Evolutionary conservation across 2,888 invertebrate species (phyloP).

Genomic region (Oxytorus armatus): DNA sequence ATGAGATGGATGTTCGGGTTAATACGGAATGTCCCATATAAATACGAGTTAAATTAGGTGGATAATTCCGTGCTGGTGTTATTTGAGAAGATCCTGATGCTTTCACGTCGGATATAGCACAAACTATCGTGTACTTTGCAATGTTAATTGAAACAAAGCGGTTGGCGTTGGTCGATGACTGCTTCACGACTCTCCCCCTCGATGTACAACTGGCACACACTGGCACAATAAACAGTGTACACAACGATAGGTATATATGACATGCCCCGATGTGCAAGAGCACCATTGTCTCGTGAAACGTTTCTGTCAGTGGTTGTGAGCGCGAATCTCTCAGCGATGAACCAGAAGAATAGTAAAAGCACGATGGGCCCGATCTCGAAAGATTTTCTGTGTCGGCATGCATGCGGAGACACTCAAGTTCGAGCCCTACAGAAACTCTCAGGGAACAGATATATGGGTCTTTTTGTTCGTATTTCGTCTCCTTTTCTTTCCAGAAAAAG

Average conservation of each 20-base stretch:
- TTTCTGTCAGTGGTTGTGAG: slow-evolving; percentile 33
- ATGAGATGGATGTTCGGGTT: not conserved
- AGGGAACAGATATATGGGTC: slow-evolving; percentile 10
- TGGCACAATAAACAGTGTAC: slow-evolving; percentile 11
- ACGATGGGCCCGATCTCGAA: slow-evolving; percentile 43
- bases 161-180: slow-evolving; percentile 33
- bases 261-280: slow-evolving; percentile 1
- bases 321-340: slow-evolving; percentile 38
- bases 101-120: slow-evolving; percentile 10
- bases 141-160: slow-evolving; percentile 60
- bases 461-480: slow-evolving; percentile 9
- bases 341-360: slow-evolving; percentile 41
- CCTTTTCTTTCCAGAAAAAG: slow-evolving; percentile 10
- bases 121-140: slow-evolving; percentile 39
- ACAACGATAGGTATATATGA: not conserved
- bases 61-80: slow-evolving; percentile 8
- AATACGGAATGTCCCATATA: not conserved
- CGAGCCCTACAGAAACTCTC: slow-evolving; percentile 6
- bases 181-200: slow-evolving; percentile 31
- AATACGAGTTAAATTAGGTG: not conserved
- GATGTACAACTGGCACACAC: too few species aligned
- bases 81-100: slow-evolving; percentile 18
- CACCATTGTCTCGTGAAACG: slow-evolving; percentile 49
- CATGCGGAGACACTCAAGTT: slow-evolving; percentile 1
- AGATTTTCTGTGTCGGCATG: slow-evolving; percentile 31